A percentile compares a stretch with the other conserved stretches of the same genome.
phyloP scores from a whole-genome alignment of 2,888 invertebrate genomes.

The Acanthosoma haemorrhoidale region DNA sequence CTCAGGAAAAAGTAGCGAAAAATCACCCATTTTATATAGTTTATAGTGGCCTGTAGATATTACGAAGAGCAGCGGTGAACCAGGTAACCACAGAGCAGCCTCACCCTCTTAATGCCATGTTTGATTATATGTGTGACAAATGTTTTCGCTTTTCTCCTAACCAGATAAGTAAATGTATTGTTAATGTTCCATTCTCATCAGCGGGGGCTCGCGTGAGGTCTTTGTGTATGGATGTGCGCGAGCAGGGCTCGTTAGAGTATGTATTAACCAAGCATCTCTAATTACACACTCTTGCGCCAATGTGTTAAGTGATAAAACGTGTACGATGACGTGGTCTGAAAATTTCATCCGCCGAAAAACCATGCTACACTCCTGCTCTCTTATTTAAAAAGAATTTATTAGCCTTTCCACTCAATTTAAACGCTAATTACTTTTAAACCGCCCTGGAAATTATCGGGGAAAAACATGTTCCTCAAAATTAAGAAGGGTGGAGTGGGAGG shows the following conservation, averaged over 20 bases:
- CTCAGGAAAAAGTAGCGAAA: no score
- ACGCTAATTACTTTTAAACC: slow-evolving; percentile 6
- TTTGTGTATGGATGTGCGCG: no score
- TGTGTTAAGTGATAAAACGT: slow-evolving; percentile 18
- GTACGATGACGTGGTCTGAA: slow-evolving; percentile 17
- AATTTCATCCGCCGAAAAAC: background rate
- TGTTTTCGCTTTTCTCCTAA: background rate
- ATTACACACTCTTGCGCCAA: no score
- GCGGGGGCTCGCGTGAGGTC: background rate
- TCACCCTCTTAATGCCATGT: no score
- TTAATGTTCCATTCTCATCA: background rate
- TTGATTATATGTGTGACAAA: no score
- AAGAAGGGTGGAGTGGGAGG: slow-evolving; percentile 14
- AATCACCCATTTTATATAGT: no score
- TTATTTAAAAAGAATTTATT: slow-evolving; percentile 9
- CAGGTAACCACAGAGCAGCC: no score
- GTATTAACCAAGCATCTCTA: no score
- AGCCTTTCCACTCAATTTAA: slow-evolving; percentile 1
- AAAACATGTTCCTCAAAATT: slow-evolving; percentile 25
- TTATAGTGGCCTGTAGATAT: no score
- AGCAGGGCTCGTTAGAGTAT: no score
- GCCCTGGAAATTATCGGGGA: slow-evolving; percentile 15
- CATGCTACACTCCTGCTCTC: no score
- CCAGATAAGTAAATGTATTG: background rate
- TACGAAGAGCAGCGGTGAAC: no score